Evolutionary conservation across 2,113 vertebrate genomes (phyloP), one percentile per base, ranked within the genome.

Genomic region (Ceuthmochares aereus): DNA sequence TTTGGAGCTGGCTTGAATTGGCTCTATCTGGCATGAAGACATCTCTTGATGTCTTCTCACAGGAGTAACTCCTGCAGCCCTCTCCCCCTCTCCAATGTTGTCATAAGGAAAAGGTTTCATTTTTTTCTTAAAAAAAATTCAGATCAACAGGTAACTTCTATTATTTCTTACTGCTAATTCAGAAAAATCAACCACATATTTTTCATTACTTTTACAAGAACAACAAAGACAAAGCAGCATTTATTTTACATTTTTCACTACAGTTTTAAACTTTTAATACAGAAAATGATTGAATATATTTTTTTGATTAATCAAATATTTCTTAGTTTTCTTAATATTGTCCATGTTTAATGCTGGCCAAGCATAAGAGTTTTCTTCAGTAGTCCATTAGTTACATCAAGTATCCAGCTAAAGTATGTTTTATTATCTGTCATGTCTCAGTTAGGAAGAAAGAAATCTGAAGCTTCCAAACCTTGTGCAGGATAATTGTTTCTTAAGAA

Each of bases 21-120:
- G 5, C 40, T 88, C 29, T n/a, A 4, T 45, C 0, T 1, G 15
- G 54, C 12, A 7, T 34, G 6, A 11, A 9, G 22, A 1, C 2
- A 43, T 10, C 22, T 62, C 8, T 30, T 17, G 1, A 2, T 60
- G 6, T 37, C 23, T 59, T 74, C 37, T 80, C 43, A 72, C 1
- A n/a, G 23, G 20, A 51, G 4, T 0, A 7, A 26, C 7, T 5
- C 5, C 19, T 81, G 25, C 3, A 69, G 5, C 15, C 4, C 11
- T 3, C 12, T 2, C 3, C 2, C 3, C 12, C 8, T 10, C 8
- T 64, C 37, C 21, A 22, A 52, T 74, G 64, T 78, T 70, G 12
- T 69, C 32, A 25, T 51, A 13, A 74, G 14, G 6, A 54, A 45
- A 27, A 26, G 8, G 4, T 29, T 43, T 72, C 8, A 9, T 17